Evolutionary conservation across 2,113 vertebrate genomes (phyloP).

Genomic region (Bujurquina vittata): DNA sequence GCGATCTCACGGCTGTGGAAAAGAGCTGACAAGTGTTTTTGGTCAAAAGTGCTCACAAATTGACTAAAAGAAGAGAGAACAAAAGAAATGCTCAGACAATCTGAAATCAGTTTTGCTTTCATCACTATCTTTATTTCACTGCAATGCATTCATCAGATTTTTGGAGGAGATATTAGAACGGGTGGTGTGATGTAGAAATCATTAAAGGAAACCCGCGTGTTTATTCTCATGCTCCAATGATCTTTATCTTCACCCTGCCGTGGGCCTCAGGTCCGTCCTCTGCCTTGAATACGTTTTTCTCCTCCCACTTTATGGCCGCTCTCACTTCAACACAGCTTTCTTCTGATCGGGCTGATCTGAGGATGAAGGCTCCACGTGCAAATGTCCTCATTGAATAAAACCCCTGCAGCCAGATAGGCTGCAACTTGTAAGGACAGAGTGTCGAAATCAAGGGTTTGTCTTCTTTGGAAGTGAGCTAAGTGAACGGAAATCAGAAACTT

Average conservation of each 20-base stretch:
- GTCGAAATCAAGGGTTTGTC: neutral
- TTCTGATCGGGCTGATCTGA: neutral
- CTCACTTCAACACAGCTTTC: no score
- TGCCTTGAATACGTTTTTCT: no score
- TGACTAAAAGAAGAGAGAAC: neutral
- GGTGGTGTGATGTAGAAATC: no score
- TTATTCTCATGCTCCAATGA: neutral
- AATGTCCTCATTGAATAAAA: no score
- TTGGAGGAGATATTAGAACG: neutral
- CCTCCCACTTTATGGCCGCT: no score
- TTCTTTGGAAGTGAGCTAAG: neutral
- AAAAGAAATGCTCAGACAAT: neutral
- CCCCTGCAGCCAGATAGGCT: neutral
- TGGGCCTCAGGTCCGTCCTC: neutral
- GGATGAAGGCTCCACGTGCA: no score
- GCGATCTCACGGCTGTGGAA: constrained; percentile 60
- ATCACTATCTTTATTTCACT: neutral
- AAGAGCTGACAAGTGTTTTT: constrained; percentile 79
- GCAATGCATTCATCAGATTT: neutral
- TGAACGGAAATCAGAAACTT: neutral
- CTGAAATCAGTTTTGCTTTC: neutral
- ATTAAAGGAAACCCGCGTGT: neutral
- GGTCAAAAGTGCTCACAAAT: constrained; percentile 38
- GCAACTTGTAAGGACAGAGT: no score
- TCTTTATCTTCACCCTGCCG: neutral